Conservation (phyloP, 2,888 invertebrate species). For the Zeuzera pyrina region DNA sequence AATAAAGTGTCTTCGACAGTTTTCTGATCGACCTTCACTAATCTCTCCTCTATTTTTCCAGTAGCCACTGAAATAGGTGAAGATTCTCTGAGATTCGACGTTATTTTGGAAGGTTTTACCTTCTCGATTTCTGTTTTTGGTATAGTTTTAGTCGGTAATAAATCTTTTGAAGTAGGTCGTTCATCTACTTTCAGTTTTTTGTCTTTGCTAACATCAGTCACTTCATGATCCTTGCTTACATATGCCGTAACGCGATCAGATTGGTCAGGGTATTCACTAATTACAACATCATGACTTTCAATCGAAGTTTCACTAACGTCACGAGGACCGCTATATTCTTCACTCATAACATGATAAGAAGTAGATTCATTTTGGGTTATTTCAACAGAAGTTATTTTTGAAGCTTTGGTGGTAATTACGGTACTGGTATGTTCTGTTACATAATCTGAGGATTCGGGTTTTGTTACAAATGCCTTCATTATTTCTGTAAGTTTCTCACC, state of each 20-base stretch:
- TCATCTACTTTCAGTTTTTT: not conserved
- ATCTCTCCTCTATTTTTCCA: too few relatives aligned
- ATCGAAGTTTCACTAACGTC: constrained; percentile 21
- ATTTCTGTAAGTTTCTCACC: constrained; percentile 3
- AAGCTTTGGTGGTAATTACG: constrained; percentile 37
- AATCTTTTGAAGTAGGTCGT: not conserved
- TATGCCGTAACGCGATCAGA: not conserved
- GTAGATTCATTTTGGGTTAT: constrained; percentile 42
- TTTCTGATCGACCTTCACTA: too few relatives aligned
- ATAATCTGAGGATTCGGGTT: constrained; percentile 18
- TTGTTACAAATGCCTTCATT: not conserved
- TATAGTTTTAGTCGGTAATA: not conserved
- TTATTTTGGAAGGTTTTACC: too few relatives aligned
- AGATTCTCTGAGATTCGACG: too few relatives aligned
- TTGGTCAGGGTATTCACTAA: constrained; percentile 28
- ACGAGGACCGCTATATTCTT: constrained; percentile 27
- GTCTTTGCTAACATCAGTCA: too few relatives aligned
- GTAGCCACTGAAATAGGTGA: too few relatives aligned
- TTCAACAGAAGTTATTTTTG: constrained; percentile 46
- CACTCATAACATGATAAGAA: constrained; percentile 36
- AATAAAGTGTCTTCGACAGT: too few relatives aligned
- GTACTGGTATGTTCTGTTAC: constrained; percentile 42
- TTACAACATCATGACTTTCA: constrained; percentile 25
- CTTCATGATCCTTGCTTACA: too few relatives aligned
- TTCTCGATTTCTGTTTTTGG: not conserved